Evolutionary conservation across 2,797 vertebrate species (phyloP).

Genomic region (Mustela erminea): DNA sequence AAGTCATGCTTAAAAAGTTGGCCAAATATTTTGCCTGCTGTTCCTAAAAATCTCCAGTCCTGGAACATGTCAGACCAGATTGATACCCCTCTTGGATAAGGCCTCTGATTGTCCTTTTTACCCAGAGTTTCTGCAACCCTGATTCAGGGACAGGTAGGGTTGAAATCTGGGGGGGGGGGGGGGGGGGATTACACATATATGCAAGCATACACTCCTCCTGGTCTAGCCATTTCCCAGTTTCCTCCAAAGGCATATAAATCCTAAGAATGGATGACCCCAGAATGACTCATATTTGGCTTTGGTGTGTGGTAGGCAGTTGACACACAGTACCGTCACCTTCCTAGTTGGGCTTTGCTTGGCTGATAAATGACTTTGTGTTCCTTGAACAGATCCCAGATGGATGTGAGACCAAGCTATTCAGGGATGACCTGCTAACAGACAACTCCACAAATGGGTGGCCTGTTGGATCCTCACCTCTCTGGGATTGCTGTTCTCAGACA

Average conservation of each 20-base stretch:
- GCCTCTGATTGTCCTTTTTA: background rate
- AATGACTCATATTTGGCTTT: conserved; percentile 6
- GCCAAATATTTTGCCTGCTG: background rate
- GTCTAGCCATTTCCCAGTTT: background rate
- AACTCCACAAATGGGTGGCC: background rate
- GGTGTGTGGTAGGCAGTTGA: background rate
- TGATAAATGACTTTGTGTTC: conserved; percentile 62
- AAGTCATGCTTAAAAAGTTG: conserved; percentile 60
- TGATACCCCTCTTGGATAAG: background rate
- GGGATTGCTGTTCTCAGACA: background rate
- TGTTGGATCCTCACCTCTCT: background rate
- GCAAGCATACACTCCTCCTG: background rate
- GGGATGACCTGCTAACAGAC: background rate
- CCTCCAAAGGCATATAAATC: background rate
- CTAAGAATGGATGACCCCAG: background rate
- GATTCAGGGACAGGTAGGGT: background rate
- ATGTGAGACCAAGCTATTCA: background rate
- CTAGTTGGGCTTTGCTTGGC: conserved; percentile 3
- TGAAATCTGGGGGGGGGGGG: background rate
- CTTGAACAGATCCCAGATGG: conserved; percentile 17
- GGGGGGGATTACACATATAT: rapidly evolving
- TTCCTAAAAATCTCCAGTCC: background rate
- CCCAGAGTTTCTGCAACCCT: background rate
- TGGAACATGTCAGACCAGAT: background rate
- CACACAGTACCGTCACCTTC: background rate